Percentiles rank a stretch among this genome's conserved stretches.
These are phyloP conservation scores for Chiroxiphia lanceolata DNA, from an alignment of 2,797 vertebrate genomes.

Conservation along the genomic window DNA sequence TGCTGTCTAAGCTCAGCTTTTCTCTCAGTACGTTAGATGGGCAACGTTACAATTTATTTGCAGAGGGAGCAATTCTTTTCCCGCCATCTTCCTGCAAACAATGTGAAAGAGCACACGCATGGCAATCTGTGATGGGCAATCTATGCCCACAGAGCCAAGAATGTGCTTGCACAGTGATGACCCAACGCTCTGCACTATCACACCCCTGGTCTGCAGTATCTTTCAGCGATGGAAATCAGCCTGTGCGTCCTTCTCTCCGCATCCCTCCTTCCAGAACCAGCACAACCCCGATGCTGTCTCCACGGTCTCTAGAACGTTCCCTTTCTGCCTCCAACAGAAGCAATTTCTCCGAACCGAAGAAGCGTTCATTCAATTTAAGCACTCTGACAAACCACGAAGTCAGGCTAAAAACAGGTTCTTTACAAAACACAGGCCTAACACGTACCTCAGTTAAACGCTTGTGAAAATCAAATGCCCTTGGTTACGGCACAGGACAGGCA, in stretches of 20 bases:
- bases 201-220: background rate
- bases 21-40: background rate
- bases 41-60: background rate
- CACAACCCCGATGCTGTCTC: background rate
- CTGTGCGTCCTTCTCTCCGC: background rate
- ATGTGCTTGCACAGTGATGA: background rate
- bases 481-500: background rate
- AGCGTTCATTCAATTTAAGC: background rate
- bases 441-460: background rate
- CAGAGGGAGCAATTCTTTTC: constrained; percentile 2
- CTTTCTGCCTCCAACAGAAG: background rate
- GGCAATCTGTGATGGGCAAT: background rate
- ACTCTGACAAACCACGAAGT: background rate
- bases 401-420: background rate
- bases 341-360: background rate
- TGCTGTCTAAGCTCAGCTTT: background rate
- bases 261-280: background rate
- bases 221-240: background rate
- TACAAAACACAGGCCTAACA: background rate
- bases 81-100: background rate
- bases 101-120: background rate
- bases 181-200: background rate
- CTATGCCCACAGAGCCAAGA: background rate
- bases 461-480: background rate
- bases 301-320: background rate